These are phyloP conservation scores for Leptinotarsa texana DNA, from an alignment of 1,140 invertebrate species.

Conservation along the genomic window DNA sequence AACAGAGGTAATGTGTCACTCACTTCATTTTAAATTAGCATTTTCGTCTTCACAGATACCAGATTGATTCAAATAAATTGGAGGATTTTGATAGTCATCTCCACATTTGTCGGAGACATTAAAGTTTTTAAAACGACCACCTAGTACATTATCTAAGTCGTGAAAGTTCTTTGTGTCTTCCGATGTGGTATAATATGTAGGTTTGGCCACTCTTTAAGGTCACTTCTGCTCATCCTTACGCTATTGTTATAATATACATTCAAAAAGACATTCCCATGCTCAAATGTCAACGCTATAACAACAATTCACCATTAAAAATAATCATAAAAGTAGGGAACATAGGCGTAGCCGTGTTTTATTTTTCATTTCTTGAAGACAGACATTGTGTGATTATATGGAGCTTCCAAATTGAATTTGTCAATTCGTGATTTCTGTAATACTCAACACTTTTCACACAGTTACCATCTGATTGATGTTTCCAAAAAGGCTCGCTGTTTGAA, in stretches of 20 bases:
- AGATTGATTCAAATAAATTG: neutral
- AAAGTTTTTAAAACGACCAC: neutral
- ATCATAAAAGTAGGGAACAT: constrained; percentile 11
- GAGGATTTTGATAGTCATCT: neutral
- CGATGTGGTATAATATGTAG: constrained; percentile 14
- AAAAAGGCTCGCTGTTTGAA: no score
- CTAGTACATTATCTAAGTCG: constrained; percentile 8
- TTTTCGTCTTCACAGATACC: no score
- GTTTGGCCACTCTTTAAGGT: constrained; percentile 14
- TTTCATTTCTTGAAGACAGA: no score
- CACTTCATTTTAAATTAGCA: no score
- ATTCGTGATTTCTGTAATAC: no score
- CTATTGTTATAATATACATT: constrained; percentile 16
- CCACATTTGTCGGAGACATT: neutral
- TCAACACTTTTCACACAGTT: no score
- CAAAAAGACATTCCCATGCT: constrained; percentile 20
- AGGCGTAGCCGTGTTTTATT: neutral
- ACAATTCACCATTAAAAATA: constrained; percentile 16
- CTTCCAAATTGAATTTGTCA: no score
- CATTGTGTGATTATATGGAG: no score
- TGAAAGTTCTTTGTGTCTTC: constrained; percentile 14
- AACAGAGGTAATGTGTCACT: no score
- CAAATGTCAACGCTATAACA: constrained; percentile 16
- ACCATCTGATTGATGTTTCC: no score
- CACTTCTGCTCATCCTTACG: constrained; percentile 20